phyloP scores from a whole-genome alignment of 2,888 invertebrate genomes.

The Tricholauxania praeusta region DNA sequence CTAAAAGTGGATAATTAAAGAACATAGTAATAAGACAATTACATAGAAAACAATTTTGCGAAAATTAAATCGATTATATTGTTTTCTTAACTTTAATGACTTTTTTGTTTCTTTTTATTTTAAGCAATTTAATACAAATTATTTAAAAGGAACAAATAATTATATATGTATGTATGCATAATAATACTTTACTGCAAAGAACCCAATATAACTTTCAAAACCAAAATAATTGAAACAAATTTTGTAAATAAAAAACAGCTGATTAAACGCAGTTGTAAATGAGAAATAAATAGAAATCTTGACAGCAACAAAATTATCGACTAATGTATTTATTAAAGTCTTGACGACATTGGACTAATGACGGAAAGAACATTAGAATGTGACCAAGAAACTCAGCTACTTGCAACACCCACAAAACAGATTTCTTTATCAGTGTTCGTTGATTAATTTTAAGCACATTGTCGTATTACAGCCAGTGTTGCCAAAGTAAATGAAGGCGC shows the following conservation, averaged over 20 bases:
- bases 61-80: too few relatives aligned
- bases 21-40: too few relatives aligned
- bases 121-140: too few relatives aligned
- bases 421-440: background rate
- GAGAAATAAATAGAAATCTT: conserved; percentile 4
- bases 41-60: too few relatives aligned
- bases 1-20: too few relatives aligned
- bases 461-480: conserved; percentile 14
- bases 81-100: too few relatives aligned
- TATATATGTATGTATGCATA: too few relatives aligned
- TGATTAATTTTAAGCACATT: conserved; percentile 5
- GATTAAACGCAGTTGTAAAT: conserved; percentile 14
- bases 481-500: conserved; percentile 27
- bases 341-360: background rate
- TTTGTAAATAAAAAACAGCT: conserved; percentile 31
- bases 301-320: background rate
- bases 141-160: too few relatives aligned
- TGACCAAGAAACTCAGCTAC: background rate
- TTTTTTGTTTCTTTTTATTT: too few relatives aligned
- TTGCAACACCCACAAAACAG: background rate
- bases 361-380: background rate
- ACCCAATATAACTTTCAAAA: too few relatives aligned
- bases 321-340: conserved; percentile 2
- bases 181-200: too few relatives aligned
- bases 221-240: too few relatives aligned